These are phyloP conservation scores for Aratinga solstitialis DNA, from an alignment of 2,797 vertebrate genomes.

Conservation along the genomic window DNA sequence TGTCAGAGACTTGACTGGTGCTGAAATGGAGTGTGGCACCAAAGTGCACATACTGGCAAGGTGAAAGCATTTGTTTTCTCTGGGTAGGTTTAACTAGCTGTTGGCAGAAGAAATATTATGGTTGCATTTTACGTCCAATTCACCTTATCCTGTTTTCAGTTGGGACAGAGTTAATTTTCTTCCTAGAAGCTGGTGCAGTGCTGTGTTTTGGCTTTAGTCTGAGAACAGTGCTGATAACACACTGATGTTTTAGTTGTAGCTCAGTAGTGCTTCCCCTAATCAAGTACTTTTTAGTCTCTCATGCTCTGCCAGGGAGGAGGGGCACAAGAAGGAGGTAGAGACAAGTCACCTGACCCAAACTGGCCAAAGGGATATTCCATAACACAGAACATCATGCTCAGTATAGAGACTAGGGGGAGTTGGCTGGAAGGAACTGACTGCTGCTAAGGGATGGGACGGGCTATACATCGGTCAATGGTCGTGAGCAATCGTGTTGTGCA, in stretches of 20 bases:
- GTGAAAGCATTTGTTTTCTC: neutral
- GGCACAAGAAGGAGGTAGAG: neutral
- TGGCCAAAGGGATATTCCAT: neutral
- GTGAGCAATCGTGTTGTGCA: neutral
- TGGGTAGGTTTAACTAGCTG: rapidly evolving
- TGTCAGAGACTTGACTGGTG: neutral
- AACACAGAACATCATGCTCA: neutral
- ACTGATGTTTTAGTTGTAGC: neutral
- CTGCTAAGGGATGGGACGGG: neutral
- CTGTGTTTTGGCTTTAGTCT: neutral
- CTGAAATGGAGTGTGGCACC: neutral
- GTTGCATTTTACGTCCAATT: rapidly evolving
- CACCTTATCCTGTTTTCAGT: neutral
- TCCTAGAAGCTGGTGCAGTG: neutral
- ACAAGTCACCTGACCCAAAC: neutral
- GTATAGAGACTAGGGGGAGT: neutral
- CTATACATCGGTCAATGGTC: neutral
- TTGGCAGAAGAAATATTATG: neutral
- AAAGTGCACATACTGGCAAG: rapidly evolving
- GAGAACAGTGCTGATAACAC: neutral
- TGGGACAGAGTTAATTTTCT: neutral
- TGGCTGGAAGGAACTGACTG: neutral
- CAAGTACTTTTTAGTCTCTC: neutral
- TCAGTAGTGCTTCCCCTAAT: neutral
- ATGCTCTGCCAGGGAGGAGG: neutral